phyloP scores from a whole-genome alignment of 2,888 invertebrate species.

The Gryllus longicercus region DNA sequence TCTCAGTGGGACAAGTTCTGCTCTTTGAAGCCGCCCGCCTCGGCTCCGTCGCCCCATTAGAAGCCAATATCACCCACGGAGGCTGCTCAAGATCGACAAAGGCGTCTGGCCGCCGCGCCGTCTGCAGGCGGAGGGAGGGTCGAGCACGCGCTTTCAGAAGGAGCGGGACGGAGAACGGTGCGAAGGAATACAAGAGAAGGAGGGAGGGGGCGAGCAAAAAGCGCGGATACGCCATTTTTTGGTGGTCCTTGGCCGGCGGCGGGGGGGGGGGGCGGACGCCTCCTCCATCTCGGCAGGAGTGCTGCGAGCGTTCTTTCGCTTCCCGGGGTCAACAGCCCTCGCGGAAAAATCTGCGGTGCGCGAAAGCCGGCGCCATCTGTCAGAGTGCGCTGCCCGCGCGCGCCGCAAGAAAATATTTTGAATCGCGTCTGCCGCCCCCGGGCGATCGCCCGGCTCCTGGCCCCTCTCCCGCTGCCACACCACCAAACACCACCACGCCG shows the following conservation, averaged over 20 bases:
- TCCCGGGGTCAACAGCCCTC: background rate
- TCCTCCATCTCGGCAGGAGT: background rate
- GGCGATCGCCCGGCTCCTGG: too few species aligned
- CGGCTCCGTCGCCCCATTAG: background rate
- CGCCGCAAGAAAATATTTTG: too few species aligned
- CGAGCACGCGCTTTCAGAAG: background rate
- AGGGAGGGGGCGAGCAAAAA: background rate
- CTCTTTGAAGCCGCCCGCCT: too few species aligned
- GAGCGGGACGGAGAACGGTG: background rate
- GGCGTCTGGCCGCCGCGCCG: background rate
- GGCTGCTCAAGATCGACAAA: background rate
- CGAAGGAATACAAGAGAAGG: too few species aligned
- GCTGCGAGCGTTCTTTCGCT: background rate
- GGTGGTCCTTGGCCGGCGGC: background rate
- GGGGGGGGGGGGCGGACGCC: background rate
- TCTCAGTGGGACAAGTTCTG: too few species aligned
- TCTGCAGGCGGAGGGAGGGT: background rate
- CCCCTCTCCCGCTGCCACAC: too few species aligned
- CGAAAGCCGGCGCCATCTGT: background rate
- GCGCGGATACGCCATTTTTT: background rate
- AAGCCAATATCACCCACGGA: background rate
- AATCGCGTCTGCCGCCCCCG: too few species aligned
- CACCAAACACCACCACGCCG: too few species aligned
- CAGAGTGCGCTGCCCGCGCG: too few species aligned
- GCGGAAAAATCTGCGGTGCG: constrained; percentile 17